Evolutionary conservation across 2,113 vertebrate genomes (phyloP).

Genomic region (Pteropus alecto): DNA sequence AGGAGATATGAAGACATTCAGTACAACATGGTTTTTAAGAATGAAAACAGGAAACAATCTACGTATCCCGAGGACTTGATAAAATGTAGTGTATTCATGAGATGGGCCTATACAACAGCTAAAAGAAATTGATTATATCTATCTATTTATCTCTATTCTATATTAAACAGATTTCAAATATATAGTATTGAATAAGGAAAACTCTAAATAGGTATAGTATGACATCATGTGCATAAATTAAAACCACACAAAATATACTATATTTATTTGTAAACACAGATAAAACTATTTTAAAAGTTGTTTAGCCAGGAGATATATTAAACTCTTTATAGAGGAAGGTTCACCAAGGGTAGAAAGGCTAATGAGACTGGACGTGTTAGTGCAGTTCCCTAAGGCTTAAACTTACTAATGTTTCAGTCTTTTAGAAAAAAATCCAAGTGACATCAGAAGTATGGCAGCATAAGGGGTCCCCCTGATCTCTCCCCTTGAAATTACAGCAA

Average conservation of each 20-base stretch:
- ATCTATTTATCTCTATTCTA: neutral
- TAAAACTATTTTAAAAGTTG: neutral
- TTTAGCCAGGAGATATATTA: neutral
- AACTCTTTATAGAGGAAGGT: neutral
- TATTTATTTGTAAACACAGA: neutral
- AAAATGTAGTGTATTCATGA: neutral
- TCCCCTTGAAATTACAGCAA: no score
- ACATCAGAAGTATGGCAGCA: no score
- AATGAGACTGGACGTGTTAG: neutral
- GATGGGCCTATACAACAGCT: neutral
- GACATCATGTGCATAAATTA: neutral
- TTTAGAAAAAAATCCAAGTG: neutral
- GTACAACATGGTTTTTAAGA: neutral
- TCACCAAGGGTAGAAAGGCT: neutral
- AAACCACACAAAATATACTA: neutral
- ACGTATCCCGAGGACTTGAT: neutral
- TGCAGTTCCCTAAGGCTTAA: neutral
- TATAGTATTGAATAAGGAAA: neutral
- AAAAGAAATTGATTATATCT: neutral
- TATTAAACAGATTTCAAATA: conserved; percentile 7
- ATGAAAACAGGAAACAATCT: neutral
- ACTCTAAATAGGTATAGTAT: neutral
- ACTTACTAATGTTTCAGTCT: neutral
- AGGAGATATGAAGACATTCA: neutral
- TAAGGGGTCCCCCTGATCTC: no score